These are phyloP conservation scores for Drosophila ohnishii DNA, from an alignment of 1,140 invertebrate species.

Conservation along the genomic window DNA sequence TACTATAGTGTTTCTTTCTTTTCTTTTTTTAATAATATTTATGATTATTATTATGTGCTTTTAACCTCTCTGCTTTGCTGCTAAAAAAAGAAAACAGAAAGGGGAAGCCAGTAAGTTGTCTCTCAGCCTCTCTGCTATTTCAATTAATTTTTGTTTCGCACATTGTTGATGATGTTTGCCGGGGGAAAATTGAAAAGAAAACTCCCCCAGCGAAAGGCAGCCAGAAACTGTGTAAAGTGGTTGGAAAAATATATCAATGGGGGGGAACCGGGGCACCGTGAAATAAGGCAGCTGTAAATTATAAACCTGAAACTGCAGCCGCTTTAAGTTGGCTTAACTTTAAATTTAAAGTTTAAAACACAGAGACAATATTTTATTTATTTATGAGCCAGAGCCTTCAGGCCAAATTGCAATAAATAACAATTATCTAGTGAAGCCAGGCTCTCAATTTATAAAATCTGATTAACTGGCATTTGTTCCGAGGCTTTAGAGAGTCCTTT, in stretches of 20 bases:
- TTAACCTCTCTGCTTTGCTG: constrained; percentile 4
- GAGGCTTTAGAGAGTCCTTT: constrained; percentile 9
- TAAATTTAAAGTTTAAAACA: too few species aligned
- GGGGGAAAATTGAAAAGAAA: constrained; percentile 59
- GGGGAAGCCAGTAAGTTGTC: constrained; percentile 21
- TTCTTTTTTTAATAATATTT: constrained; percentile 35
- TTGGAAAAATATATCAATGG: constrained; percentile 21
- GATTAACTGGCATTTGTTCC: constrained; percentile 43
- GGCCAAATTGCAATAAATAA: constrained; percentile 2
- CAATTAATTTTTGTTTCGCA: constrained; percentile 67
- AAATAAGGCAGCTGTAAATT: constrained; percentile 6
- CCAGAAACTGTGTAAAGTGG: neutral
- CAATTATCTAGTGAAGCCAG: constrained; percentile 8
- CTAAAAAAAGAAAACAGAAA: neutral
- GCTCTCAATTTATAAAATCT: constrained; percentile 22
- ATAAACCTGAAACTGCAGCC: neutral
- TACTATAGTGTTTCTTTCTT: constrained; percentile 16
- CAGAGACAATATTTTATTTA: too few species aligned
- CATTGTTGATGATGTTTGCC: constrained; percentile 61
- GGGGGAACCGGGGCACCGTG: neutral
- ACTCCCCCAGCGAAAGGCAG: constrained; percentile 17
- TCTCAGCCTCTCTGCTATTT: constrained; percentile 55
- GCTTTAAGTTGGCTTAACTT: neutral
- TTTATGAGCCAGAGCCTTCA: too few species aligned
- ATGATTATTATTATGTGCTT: constrained; percentile 50